Evolutionary conservation across 2,888 invertebrate species (phyloP).

Genomic region (Andrena fulva): DNA sequence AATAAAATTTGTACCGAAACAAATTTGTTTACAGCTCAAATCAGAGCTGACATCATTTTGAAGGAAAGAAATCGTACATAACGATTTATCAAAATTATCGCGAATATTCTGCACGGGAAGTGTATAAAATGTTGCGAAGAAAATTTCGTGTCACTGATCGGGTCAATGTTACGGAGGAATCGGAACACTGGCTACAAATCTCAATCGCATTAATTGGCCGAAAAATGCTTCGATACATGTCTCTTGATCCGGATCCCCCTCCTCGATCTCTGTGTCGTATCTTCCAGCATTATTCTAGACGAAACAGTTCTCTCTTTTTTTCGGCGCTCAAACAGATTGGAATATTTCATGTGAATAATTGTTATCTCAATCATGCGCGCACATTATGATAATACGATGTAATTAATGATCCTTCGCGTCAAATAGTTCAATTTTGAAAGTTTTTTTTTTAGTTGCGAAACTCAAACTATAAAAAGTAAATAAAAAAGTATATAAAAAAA

Average conservation of each 20-base stretch:
- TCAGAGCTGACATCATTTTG: too few relatives aligned
- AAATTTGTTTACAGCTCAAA: too few relatives aligned
- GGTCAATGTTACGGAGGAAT: constrained; percentile 6
- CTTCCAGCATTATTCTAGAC: constrained; percentile 4
- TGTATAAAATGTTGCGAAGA: too few relatives aligned
- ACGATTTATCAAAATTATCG: too few relatives aligned
- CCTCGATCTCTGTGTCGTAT: background rate
- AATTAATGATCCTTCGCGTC: background rate
- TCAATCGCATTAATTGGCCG: background rate
- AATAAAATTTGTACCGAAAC: too few relatives aligned
- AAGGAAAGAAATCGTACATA: too few relatives aligned
- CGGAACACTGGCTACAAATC: background rate
- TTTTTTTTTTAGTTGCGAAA: too few relatives aligned
- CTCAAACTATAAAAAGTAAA: too few relatives aligned
- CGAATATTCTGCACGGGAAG: too few relatives aligned
- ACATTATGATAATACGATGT: background rate
- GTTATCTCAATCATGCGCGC: background rate
- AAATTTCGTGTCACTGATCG: too few relatives aligned
- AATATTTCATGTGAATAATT: constrained; percentile 22
- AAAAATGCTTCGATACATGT: constrained; percentile 19
- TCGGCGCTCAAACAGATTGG: background rate
- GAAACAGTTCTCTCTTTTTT: background rate
- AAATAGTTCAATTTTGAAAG: too few relatives aligned
- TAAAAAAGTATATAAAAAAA: too few relatives aligned
- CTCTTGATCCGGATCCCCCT: constrained; percentile 20